These are phyloP conservation scores for Montipora capricornis DNA, from an alignment of 64 coral and sea anemone genomes.

Conservation along the genomic window DNA sequence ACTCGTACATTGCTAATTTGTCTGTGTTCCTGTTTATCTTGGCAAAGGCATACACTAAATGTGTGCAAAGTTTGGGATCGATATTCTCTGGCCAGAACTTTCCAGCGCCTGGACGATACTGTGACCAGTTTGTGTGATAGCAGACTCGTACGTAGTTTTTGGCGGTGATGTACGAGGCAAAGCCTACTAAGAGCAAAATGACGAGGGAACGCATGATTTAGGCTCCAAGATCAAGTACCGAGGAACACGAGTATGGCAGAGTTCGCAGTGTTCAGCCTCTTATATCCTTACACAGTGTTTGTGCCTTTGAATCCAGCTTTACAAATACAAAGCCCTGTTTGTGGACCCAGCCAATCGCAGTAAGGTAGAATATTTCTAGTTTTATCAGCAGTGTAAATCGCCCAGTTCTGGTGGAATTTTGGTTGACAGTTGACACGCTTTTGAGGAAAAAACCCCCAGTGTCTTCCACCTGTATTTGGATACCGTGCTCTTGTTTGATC, in stretches of 20 bases:
- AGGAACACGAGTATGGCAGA: background rate
- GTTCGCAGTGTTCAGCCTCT: background rate
- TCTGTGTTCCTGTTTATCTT: constrained; percentile 66
- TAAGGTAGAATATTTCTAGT: background rate
- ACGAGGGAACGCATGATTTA: constrained; percentile 14
- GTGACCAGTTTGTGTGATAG: constrained; percentile 81
- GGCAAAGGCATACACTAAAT: constrained; percentile 75
- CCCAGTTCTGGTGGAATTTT: background rate
- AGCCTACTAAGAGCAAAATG: constrained; percentile 37
- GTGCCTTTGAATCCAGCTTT: background rate
- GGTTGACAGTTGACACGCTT: background rate
- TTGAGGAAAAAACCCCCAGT: background rate
- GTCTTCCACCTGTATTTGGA: constrained; percentile 2
- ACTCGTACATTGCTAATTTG: constrained; percentile 75
- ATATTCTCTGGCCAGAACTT: constrained; percentile 76
- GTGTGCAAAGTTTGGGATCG: constrained; percentile 63
- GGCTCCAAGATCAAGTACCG: background rate
- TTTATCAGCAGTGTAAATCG: background rate
- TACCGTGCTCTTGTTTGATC: background rate
- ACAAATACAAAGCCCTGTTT: background rate
- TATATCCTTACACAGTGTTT: background rate
- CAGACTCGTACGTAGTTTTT: constrained; percentile 70
- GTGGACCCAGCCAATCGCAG: background rate
- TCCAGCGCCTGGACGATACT: constrained; percentile 57
- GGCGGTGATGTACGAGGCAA: constrained; percentile 42